Conservation (phyloP, 92 coral and sea anemone genomes). For the Porites cylindrica region DNA sequence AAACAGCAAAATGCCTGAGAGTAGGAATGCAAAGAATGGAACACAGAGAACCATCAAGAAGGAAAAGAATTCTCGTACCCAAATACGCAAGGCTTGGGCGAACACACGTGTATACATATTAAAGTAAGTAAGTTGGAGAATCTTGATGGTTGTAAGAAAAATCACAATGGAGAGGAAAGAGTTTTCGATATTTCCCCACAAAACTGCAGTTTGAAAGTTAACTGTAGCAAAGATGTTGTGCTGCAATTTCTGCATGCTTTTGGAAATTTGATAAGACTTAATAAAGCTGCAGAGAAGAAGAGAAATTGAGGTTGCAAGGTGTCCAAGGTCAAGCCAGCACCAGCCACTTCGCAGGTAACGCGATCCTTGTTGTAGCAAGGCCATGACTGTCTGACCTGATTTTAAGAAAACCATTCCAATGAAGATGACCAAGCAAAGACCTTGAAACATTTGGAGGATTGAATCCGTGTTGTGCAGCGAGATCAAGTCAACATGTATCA, state of each 20-base stretch:
- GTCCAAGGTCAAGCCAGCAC: neutral
- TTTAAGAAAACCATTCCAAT: conserved; percentile 2
- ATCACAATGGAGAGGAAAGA: neutral
- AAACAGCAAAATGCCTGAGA: neutral
- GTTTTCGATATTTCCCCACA: conserved; percentile 16
- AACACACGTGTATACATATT: neutral
- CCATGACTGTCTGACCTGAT: neutral
- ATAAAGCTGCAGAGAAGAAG: neutral
- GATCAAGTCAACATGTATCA: neutral
- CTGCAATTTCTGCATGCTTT: neutral
- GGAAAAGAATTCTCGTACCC: neutral
- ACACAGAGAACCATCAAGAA: neutral
- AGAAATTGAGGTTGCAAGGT: neutral
- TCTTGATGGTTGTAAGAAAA: neutral
- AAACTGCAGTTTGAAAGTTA: neutral
- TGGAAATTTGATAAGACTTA: neutral
- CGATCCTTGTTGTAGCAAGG: neutral
- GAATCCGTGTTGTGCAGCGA: conserved; percentile 4
- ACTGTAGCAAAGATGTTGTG: neutral
- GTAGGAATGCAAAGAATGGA: neutral
- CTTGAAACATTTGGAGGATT: conserved; percentile 1
- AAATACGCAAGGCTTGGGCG: neutral
- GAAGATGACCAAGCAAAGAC: neutral
- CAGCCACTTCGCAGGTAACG: neutral
- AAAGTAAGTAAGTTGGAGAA: conserved; percentile 1